Evolutionary conservation across 2,113 vertebrate genomes (phyloP).

Genomic region (Meriones unguiculatus): DNA sequence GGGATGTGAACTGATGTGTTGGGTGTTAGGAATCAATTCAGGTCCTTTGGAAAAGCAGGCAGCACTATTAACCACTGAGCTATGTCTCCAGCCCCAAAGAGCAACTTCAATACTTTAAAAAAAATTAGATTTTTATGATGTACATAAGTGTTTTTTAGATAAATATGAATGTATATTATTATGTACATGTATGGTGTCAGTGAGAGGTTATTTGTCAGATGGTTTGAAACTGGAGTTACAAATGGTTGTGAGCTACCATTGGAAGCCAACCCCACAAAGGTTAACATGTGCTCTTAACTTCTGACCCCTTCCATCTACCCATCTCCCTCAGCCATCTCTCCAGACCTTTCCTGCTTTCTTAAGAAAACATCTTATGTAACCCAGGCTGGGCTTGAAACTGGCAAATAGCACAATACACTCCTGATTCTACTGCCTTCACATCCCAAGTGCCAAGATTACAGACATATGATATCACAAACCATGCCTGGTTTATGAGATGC

Average conservation of each 20-base stretch:
- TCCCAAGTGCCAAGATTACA: not conserved
- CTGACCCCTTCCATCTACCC: no score
- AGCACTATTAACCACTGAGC: not conserved
- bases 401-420: not conserved
- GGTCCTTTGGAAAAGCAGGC: not conserved
- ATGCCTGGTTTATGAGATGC: not conserved
- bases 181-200: not conserved
- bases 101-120: not conserved
- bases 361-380: not conserved
- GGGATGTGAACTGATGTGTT: not conserved
- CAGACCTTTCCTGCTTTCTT: not conserved
- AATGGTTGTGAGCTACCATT: no score
- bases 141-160: not conserved
- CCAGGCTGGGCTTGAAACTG: not conserved
- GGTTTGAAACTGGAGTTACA: not conserved
- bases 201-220: not conserved
- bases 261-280: no score
- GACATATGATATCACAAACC: not conserved
- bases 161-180: not conserved
- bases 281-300: no score
- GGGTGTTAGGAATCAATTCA: not conserved
- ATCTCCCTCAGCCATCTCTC: no score
- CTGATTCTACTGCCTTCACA: not conserved
- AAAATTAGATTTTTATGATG: not conserved
- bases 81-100: not conserved